Evolutionary conservation across 2,113 vertebrate species (phyloP), one percentile per base, ranked within the genome.

Genomic region (Melanerpes aurifrons): DNA sequence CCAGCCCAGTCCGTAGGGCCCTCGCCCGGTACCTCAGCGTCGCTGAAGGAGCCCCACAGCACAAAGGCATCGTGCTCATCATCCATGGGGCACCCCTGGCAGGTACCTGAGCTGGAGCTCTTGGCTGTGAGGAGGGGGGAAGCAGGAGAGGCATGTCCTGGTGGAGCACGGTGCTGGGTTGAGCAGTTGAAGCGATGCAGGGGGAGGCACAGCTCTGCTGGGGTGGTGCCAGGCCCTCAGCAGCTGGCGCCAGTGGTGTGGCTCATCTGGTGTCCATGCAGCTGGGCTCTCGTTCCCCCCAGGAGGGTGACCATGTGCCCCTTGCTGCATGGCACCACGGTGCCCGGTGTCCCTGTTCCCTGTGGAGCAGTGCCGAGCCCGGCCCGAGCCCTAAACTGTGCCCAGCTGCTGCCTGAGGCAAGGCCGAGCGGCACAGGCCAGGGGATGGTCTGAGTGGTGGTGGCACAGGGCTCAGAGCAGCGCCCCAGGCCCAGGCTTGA

Each of bases 71-170:
- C 0, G 95, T 98, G 67, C 6, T 99, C 59, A 96, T 99, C 5
- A 7, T 99, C 61, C 97, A 98, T 1, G 99, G 99, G 68, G 98
- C 98, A 0, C 99, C 99, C 7, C 57, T 95, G 47, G 97, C 98
- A 94, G 99, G 99, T 99, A 97, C 0, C 7, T 48, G 57, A 40
- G n/a, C 50, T 9, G 9, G 50, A 67, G 57, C 43, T 67, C 29
- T 59, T 48, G 21, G 56, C 64, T 54, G 53, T 15, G 15, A 57
- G 4, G 35, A 73, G 29, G 45, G 5, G 8, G 35, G 40, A 9
- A 8, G 25, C 12, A 26, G 25, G 54, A 24, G 54, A 56, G 66
- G 16, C 1, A 1, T 15, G 6, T 61, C 63, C 47, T 47, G 48
- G 7, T 29, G 69, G 31, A 10, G 13, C 6, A 0, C 7, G 37